A percentile compares a stretch with the other conserved stretches of the same genome.
Evolutionary conservation across 2,888 invertebrate genomes (phyloP).

Genomic region (Kryphioiulus occultus): DNA sequence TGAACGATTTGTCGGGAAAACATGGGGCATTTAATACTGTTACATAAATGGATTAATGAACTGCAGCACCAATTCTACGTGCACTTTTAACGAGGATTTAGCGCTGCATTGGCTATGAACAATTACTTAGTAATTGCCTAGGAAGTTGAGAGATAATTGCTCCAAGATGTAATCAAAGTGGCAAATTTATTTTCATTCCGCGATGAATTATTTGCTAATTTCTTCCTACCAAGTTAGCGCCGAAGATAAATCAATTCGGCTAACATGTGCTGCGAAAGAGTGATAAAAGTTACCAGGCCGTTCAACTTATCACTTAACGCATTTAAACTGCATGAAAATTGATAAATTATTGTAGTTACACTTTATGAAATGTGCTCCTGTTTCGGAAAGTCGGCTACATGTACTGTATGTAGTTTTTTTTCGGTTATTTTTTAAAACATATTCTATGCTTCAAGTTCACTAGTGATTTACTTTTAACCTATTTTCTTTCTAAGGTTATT

Average conservation of each 20-base stretch:
- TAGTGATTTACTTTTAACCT: too few relatives aligned
- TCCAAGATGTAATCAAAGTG: constrained; percentile 47
- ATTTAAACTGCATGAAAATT: neutral
- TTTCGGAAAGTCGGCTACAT: neutral
- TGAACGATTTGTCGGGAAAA: constrained; percentile 40
- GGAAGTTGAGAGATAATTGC: constrained; percentile 45
- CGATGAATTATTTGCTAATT: constrained; percentile 51
- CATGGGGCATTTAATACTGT: constrained; percentile 37
- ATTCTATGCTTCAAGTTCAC: too few relatives aligned
- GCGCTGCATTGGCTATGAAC: constrained; percentile 46
- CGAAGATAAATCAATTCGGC: constrained; percentile 43
- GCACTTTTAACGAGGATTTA: constrained; percentile 29
- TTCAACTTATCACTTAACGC: neutral
- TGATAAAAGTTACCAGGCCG: constrained; percentile 37
- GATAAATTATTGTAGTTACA: neutral
- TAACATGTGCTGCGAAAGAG: constrained; percentile 20
- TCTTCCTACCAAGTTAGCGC: neutral
- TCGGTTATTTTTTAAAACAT: too few relatives aligned
- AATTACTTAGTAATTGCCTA: constrained; percentile 48
- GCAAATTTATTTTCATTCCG: constrained; percentile 50
- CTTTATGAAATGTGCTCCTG: neutral
- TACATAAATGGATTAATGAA: constrained; percentile 26
- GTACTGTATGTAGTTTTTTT: too few relatives aligned
- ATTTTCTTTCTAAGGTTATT: too few relatives aligned
- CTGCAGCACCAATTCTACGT: neutral